Conservation (phyloP, 2,113 vertebrate genomes). For the Cheilinus undulatus region DNA sequence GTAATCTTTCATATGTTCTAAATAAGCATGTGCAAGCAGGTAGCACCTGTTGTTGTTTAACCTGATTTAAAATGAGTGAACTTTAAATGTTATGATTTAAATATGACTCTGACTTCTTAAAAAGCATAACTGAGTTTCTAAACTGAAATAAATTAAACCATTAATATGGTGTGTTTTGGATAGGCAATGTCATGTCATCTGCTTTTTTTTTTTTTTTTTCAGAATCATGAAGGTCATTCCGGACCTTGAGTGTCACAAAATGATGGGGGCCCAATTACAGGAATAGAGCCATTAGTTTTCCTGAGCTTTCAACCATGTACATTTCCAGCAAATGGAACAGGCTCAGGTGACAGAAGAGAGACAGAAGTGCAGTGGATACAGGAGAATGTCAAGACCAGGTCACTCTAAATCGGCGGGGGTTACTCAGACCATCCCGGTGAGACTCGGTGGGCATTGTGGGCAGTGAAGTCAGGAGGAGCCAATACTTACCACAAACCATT, state of each 20-base stretch:
- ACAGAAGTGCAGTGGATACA: background rate
- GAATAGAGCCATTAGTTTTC: background rate
- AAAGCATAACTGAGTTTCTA: no score
- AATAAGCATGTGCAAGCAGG: no score
- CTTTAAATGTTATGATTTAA: no score
- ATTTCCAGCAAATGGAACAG: background rate
- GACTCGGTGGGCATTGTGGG: background rate
- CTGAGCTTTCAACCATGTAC: background rate
- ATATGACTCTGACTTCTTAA: no score
- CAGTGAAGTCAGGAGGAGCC: background rate
- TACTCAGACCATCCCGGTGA: background rate
- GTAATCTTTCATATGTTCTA: no score
- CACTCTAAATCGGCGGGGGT: background rate
- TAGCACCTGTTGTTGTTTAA: no score
- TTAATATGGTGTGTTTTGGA: background rate
- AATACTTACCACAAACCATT: background rate
- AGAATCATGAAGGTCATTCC: no score
- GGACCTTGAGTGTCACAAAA: background rate
- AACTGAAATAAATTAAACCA: no score
- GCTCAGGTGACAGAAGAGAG: background rate
- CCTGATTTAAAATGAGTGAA: no score
- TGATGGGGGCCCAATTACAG: conserved; percentile 2
- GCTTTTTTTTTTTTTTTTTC: background rate
- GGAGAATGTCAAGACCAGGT: background rate
- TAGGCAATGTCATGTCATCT: background rate